A percentile compares a stretch with the other conserved stretches of the same genome.
These are phyloP conservation scores for Heliconius sara DNA, from an alignment of 2,888 invertebrate species.

Conservation along the genomic window DNA sequence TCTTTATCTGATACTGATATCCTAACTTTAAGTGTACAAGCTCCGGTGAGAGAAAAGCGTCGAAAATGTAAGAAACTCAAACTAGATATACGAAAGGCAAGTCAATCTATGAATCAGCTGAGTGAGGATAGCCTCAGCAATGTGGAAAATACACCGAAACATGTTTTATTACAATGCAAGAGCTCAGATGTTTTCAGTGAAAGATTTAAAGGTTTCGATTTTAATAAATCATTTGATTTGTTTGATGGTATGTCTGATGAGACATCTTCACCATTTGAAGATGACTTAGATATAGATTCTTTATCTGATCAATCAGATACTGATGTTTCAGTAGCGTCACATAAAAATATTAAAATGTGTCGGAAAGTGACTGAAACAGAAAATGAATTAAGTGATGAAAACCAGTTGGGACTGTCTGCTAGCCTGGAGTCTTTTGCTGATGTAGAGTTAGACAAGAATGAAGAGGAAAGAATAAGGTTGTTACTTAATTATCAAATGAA, in stretches of 20 bases:
- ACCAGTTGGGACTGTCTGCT: conserved; percentile 56
- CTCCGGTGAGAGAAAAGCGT: conserved; percentile 53
- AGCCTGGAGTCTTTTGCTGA: conserved; percentile 74
- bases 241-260: conserved; percentile 65
- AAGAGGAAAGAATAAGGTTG: conserved; percentile 65
- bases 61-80: conserved; percentile 65
- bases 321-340: conserved; percentile 54
- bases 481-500: conserved; percentile 68
- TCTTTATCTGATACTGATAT: conserved; percentile 74
- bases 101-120: conserved; percentile 60
- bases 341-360: conserved; percentile 67
- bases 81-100: conserved; percentile 70
- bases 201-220: conserved; percentile 65
- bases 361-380: conserved; percentile 60
- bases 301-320: conserved; percentile 72
- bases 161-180: conserved; percentile 64
- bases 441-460: conserved; percentile 70
- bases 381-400: conserved; percentile 49
- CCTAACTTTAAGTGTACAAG: conserved; percentile 52
- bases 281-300: conserved; percentile 66
- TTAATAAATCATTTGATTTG: conserved; percentile 70
- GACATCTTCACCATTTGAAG: conserved; percentile 55
- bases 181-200: conserved; percentile 67
- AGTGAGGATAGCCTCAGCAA: conserved; percentile 52
- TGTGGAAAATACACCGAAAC: conserved; percentile 75